Evolutionary conservation across 2,888 invertebrate genomes (phyloP).

Genomic region (Vesta saturnalis): DNA sequence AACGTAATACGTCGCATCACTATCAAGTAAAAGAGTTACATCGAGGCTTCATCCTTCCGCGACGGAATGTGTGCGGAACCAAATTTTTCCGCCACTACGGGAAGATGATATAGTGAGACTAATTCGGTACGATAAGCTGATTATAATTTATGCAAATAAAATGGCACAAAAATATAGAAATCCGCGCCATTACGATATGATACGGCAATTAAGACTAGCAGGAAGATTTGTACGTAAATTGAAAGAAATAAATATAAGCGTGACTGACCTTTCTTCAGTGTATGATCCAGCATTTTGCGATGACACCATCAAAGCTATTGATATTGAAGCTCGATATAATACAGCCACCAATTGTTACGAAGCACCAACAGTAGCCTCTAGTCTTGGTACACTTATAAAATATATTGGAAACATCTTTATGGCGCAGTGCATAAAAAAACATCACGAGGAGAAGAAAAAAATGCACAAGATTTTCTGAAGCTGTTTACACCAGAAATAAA

Average conservation of each 20-base stretch:
- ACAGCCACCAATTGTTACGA: not conserved
- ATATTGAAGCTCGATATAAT: not conserved
- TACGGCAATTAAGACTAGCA: not conserved
- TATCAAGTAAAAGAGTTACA: not conserved
- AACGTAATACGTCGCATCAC: not conserved
- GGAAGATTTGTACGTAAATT: not conserved
- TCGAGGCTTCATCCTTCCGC: not conserved
- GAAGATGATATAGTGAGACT: not conserved
- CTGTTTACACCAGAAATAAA: not conserved
- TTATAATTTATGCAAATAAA: not conserved
- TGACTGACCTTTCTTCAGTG: not conserved
- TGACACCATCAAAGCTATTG: not conserved
- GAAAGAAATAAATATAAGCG: not conserved
- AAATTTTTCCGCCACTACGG: not conserved
- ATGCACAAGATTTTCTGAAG: not conserved
- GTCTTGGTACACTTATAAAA: not conserved
- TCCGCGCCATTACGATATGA: not conserved
- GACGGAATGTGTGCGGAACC: not conserved
- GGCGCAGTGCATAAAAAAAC: not conserved
- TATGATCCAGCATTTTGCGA: not conserved
- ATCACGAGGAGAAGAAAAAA: not conserved
- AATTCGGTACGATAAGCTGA: not conserved
- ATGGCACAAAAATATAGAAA: not conserved
- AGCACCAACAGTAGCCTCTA: not conserved
- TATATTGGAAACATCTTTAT: not conserved